Conservation (phyloP, 1,140 invertebrate species). For the Drosophila repleta region DNA sequence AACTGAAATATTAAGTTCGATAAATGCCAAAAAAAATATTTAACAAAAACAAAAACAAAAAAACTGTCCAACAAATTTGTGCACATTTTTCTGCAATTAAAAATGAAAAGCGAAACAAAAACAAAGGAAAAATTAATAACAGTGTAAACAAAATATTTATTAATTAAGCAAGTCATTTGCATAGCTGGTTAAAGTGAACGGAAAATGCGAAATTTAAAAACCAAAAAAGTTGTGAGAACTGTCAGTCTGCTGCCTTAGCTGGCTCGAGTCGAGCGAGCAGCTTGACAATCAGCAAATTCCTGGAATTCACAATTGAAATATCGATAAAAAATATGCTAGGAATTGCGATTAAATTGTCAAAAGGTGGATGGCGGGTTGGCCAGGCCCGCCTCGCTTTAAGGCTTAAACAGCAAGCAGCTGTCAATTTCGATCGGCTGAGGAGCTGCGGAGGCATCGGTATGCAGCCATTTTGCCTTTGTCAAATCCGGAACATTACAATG, state of each 20-base stretch:
- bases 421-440: slow-evolving; percentile 26
- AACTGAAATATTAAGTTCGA: slow-evolving; percentile 71
- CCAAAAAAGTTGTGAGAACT: too few relatives aligned
- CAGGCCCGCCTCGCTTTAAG: slow-evolving; percentile 3
- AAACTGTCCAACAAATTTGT: slow-evolving; percentile 15
- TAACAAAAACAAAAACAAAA: slow-evolving; percentile 46
- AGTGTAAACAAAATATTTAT: slow-evolving; percentile 17
- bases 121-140: slow-evolving; percentile 1
- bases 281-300: not conserved
- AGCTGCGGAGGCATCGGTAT: not conserved
- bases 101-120: not conserved
- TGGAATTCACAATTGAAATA: not conserved
- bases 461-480: slow-evolving; percentile 34
- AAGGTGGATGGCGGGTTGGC: not conserved
- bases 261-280: not conserved
- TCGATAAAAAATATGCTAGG: not conserved
- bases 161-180: slow-evolving; percentile 10
- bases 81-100: not conserved
- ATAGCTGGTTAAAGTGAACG: slow-evolving; percentile 8
- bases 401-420: slow-evolving; percentile 14
- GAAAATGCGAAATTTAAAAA: not conserved
- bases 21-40: slow-evolving; percentile 54
- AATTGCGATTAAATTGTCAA: slow-evolving; percentile 8
- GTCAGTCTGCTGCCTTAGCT: not conserved
- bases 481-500: slow-evolving; percentile 32